Base-by-base conservation (phyloP, 2,797 vertebrate species). In the Cynodonichthys magdalenae region DNA sequence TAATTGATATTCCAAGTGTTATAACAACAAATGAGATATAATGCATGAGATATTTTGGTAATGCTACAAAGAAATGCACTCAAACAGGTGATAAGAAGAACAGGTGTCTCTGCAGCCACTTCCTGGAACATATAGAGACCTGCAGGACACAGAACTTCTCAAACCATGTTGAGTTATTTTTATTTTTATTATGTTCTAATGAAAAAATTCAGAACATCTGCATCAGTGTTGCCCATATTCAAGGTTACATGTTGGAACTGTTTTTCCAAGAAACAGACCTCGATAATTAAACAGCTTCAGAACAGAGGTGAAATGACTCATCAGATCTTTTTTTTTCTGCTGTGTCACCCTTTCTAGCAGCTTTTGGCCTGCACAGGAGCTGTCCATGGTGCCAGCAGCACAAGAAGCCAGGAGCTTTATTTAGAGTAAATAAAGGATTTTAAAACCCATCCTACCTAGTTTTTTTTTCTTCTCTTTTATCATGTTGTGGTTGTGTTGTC, bases 331-430 rank as follows among this genome's bases (percentile, higher is more conserved):
- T 10, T 12, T 20, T 14, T 14, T 48, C 5, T 17, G 6, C 17
- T 11, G 8, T 4, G 27, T 71, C 7, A 19, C 3, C 20, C 28
- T 64, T 45, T 34, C 3, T 5, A 18, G 49, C 17, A 41, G 27
- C 17, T 5, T 48, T 47, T 49, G 5, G 39, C 5, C 7, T 14
- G 1, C 42, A 34, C 24, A 47, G 19, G 29, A 59, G 20, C 39
- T 72, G 36, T 62, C 36, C 44, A 0, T 19, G 44, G 50, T 67
- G 46, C 58, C 54, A 48, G 47, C n/a, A 44, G 24, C 14, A 44
- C 24, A 46, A 34, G 1, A 48, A 4, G 18, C 8, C 24, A 27
- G 27, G 19, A 6, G 42, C 28, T 11, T 49, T 31, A 9, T 46
- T 47, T 19, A 15, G 12, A 20, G 0, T 0, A 5, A 3, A 42